Percentiles rank a stretch among this genome's conserved stretches.
Conservation (phyloP, 53 echinoderm and acorn worm genomes). For the Holothuria leucospilota region DNA sequence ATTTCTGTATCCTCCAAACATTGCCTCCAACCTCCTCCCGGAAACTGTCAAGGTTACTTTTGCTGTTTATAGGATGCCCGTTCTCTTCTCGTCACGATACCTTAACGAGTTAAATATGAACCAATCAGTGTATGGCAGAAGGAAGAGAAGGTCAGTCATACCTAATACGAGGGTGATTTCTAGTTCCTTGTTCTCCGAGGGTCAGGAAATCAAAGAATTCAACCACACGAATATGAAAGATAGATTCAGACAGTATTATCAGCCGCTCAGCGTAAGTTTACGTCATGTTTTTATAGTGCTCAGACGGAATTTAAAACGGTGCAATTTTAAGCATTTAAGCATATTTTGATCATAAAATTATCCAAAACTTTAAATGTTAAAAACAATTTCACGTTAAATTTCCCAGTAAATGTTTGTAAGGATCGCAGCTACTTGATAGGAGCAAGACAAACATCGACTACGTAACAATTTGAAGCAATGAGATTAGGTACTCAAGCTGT, state of each 20-base stretch:
- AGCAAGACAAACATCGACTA: too few species aligned
- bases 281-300: too few species aligned
- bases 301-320: too few species aligned
- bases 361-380: too few species aligned
- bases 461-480: too few species aligned
- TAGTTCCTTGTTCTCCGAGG: neutral
- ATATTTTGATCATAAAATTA: too few species aligned
- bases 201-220: neutral
- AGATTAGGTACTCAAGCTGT: too few species aligned
- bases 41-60: constrained; percentile 10
- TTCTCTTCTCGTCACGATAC: neutral
- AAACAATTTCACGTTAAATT: too few species aligned
- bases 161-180: constrained; percentile 21
- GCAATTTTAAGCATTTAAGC: too few species aligned
- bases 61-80: constrained; percentile 10
- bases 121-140: neutral
- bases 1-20: neutral
- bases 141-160: neutral
- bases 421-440: too few species aligned
- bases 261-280: constrained; percentile 5
- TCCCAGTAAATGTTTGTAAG: too few species aligned
- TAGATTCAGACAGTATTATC: constrained; percentile 14
- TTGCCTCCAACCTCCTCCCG: neutral
- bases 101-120: neutral
- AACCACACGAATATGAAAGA: neutral